Percentiles rank a stretch among this genome's conserved stretches.
phyloP scores from a whole-genome alignment of 2,797 vertebrate genomes.

The Heliangelus exortis region DNA sequence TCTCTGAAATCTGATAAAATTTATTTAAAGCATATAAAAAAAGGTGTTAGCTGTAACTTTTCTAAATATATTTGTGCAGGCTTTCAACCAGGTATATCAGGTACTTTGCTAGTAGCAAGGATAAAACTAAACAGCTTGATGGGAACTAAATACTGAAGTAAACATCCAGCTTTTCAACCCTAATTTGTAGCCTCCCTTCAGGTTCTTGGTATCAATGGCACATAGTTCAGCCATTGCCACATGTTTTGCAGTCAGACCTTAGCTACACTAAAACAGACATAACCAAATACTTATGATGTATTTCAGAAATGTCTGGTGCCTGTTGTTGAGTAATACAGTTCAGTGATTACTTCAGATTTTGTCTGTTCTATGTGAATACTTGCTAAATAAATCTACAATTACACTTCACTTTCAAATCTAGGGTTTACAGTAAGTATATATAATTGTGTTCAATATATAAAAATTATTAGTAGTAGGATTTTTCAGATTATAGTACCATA shows the following conservation, averaged over 20 bases:
- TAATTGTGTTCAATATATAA: not conserved
- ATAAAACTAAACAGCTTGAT: not conserved
- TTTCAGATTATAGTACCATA: not conserved
- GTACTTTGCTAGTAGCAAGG: not conserved
- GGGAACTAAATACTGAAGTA: not conserved
- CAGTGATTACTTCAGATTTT: not conserved
- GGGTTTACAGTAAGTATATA: not conserved
- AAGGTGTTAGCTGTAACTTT: not conserved
- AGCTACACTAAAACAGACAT: not conserved
- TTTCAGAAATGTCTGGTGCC: not conserved
- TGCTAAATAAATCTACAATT: not conserved
- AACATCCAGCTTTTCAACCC: not conserved
- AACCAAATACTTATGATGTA: not conserved
- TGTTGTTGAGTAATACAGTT: not conserved
- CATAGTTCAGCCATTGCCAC: not conserved
- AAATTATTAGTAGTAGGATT: not conserved
- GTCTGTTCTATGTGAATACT: not conserved
- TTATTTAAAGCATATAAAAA: no score
- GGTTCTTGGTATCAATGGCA: not conserved
- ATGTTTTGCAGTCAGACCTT: not conserved
- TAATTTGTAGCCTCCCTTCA: not conserved
- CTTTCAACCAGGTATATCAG: not conserved
- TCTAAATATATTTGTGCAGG: not conserved
- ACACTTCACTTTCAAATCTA: not conserved
- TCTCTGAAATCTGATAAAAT: not conserved